Base-by-base conservation (phyloP, 1,140 invertebrate species). In the Nomia melanderi region DNA sequence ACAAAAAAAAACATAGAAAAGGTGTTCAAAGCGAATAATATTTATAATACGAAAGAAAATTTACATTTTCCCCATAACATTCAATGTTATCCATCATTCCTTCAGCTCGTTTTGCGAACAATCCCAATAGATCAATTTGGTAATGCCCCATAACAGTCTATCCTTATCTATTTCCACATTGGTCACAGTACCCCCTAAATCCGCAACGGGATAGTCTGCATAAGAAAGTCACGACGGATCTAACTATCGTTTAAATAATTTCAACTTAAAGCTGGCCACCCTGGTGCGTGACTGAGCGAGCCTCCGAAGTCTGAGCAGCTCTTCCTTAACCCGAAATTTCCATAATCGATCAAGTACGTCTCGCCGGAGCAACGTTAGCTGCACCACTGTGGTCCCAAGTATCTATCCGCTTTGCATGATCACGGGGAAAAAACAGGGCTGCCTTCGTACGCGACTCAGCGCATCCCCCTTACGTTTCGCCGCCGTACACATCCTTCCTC, bases 341-440 rank as follows among this genome's bases (percentile, higher is more conserved):
- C 72, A 75, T 74, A 75, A 63, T 79, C 77, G 77, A 82, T 78
- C 60, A 82, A 74, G 54, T 65, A 70, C 62, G 29, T 62, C 54
- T 5, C 20, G 27, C 39, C 41, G 63, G 36, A 36, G 41, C 25
- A 29, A 62, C 70, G 65, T 31, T 62, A 63, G 67, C 67, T 72
- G 73, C 62, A 70, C 62, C 62, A 60, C 56, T 67, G 47, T 63
- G 59, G 44, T 27, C 36, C 29, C 1, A 14, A 56, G 74, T 63
- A 73, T 57, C 39, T 31, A 27, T 62, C 33, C 66, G 69, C 56
- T 72, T 81, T 63, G 66, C 31, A 72, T 66, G 72, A 62, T 79
- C 73, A 44, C 17, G 78, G n/a, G n/a, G 62, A 63, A 70, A 79
- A 67, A 77, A 50, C 39, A 14, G 47, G 57, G 31, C 60, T 57